Evolutionary conservation across 2,888 invertebrate species (phyloP).

Genomic region (Pandemis corylana): DNA sequence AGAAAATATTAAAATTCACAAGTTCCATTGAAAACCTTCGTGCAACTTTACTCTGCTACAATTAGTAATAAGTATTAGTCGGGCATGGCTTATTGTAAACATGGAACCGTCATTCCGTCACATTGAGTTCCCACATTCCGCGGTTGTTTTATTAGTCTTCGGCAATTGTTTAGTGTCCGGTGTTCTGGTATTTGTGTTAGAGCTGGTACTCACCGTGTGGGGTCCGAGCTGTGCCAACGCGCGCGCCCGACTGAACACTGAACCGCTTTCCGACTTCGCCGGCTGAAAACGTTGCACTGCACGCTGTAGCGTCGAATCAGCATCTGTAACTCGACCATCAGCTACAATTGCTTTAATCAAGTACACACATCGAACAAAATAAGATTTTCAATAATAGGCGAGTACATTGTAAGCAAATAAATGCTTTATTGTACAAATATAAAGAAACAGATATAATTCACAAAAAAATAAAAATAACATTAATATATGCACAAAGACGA

Average conservation of each 20-base stretch:
- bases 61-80: neutral
- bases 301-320: neutral
- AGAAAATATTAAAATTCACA: too few relatives aligned
- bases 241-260: neutral
- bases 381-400: too few relatives aligned
- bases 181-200: neutral
- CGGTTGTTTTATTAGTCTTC: neutral
- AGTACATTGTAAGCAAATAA: too few relatives aligned
- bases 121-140: neutral
- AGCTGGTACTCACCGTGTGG: neutral
- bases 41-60: neutral
- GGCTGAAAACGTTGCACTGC: neutral
- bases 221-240: constrained; percentile 2
- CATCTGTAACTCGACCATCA: neutral
- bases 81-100: neutral
- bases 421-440: too few relatives aligned
- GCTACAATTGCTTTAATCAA: neutral
- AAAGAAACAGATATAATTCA: too few relatives aligned
- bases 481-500: too few relatives aligned
- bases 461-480: too few relatives aligned
- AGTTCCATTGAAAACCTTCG: too few relatives aligned
- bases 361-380: too few relatives aligned
- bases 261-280: neutral
- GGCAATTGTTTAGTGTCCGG: neutral
- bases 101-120: neutral